Conservation (phyloP, 2,797 vertebrate species). For the Danio tinwini region DNA sequence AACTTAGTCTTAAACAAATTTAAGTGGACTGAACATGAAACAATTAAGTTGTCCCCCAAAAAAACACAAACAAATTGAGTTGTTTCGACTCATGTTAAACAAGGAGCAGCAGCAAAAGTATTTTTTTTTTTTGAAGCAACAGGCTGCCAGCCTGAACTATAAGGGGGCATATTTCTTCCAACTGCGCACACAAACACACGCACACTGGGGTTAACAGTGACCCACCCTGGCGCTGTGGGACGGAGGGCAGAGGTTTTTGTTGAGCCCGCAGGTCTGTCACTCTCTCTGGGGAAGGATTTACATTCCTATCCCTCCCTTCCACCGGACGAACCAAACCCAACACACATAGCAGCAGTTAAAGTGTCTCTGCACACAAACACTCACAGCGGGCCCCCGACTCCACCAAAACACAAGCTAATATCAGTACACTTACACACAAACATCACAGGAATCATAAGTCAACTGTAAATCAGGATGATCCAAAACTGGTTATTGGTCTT, state of each 20-base stretch:
- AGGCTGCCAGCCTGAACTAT: not conserved
- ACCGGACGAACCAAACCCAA: conserved; percentile 42
- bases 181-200: not conserved
- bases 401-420: conserved; percentile 14
- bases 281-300: conserved; percentile 53
- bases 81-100: no score
- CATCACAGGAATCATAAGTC: not conserved
- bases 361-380: conserved; percentile 9
- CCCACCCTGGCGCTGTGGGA: conserved; percentile 52
- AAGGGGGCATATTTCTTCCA: not conserved
- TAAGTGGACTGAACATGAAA: no score
- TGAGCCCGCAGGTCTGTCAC: conserved; percentile 35
- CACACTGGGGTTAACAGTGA: conserved; percentile 35
- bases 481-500: no score
- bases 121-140: no score
- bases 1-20: no score
- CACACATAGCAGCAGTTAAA: conserved; percentile 24
- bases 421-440: not conserved
- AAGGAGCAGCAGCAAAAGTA: no score
- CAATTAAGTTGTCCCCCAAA: no score
- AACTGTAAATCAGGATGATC: not conserved
- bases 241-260: conserved; percentile 35
- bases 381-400: not conserved
- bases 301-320: conserved; percentile 57
- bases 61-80: no score